Evolutionary conservation across 2,113 vertebrate genomes (phyloP).

Genomic region (Poecilia latipinna): DNA sequence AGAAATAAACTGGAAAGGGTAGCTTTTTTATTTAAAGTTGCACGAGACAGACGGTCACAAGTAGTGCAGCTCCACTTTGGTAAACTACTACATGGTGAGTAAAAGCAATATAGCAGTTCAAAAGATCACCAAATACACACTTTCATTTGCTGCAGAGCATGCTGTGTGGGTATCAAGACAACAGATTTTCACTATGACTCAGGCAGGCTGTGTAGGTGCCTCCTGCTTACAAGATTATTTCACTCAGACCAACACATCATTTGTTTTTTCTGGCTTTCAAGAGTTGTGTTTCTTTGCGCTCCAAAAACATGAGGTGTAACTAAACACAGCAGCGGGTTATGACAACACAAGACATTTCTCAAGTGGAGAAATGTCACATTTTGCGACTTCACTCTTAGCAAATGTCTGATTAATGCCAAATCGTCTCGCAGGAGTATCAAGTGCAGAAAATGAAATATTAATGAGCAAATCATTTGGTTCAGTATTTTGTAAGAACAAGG

Average conservation of each 20-base stretch:
- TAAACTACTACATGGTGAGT: neutral
- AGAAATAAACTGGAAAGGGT: neutral
- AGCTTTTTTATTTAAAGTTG: neutral
- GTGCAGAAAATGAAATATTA: slow-evolving; percentile 23
- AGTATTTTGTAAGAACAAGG: neutral
- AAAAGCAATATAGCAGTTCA: neutral
- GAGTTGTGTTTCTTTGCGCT: neutral
- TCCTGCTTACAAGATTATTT: neutral
- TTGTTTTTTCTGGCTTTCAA: slow-evolving; percentile 2
- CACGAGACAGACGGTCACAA: too few species aligned
- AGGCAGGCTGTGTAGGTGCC: slow-evolving; percentile 31
- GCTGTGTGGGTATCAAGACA: slow-evolving; percentile 14
- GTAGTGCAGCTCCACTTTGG: neutral
- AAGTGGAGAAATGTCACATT: slow-evolving; percentile 15
- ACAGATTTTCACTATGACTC: slow-evolving; percentile 39
- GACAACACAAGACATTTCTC: slow-evolving; percentile 6
- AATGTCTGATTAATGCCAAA: neutral
- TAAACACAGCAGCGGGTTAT: slow-evolving; percentile 1
- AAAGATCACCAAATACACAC: neutral
- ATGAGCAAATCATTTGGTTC: slow-evolving; percentile 8
- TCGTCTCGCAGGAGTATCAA: neutral
- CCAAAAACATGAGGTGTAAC: neutral
- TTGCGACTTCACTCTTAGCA: slow-evolving; percentile 11
- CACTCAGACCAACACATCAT: slow-evolving; percentile 6
- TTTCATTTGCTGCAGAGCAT: slow-evolving; percentile 1